Percentiles rank a stretch among this genome's conserved stretches.
Evolutionary conservation across 2,888 invertebrate genomes (phyloP).

Genomic region (Ormia ochracea): DNA sequence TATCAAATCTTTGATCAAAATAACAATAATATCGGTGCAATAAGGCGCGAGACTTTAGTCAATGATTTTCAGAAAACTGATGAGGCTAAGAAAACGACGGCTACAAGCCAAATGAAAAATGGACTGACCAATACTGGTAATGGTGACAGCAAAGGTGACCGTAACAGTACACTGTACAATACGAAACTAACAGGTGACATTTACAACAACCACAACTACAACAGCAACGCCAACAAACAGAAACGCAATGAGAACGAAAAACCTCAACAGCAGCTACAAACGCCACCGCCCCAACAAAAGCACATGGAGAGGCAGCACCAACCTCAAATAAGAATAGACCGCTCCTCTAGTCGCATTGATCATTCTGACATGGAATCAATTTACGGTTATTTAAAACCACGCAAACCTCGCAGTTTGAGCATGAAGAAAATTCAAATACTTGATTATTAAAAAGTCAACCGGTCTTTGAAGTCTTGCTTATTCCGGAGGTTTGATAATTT

Average conservation of each 20-base stretch:
- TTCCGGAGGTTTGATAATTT: conserved; percentile 58
- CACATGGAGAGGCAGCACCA: conserved; percentile 52
- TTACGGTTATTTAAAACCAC: conserved; percentile 76
- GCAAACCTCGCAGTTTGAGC: conserved; percentile 76
- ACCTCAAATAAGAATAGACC: conserved; percentile 66
- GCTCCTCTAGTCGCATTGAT: conserved; percentile 73
- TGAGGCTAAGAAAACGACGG: conserved; percentile 58
- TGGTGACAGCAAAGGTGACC: background rate
- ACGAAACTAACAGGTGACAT: conserved; percentile 20
- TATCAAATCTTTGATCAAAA: conserved; percentile 36
- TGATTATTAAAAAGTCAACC: conserved; percentile 69
- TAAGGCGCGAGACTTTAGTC: conserved; percentile 27
- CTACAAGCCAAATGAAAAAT: background rate
- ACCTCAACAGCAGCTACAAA: conserved; percentile 39
- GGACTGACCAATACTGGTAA: conserved; percentile 1
- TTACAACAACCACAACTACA: no score
- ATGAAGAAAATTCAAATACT: conserved; percentile 76
- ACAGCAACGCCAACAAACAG: conserved; percentile 42
- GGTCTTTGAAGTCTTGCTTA: background rate
- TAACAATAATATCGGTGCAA: conserved; percentile 53
- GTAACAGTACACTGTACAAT: conserved; percentile 18
- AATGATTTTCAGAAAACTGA: conserved; percentile 57
- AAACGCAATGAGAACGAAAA: conserved; percentile 15
- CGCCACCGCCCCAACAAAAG: conserved; percentile 33
- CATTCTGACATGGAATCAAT: conserved; percentile 76